These are phyloP conservation scores for Mechanitis messenoides DNA, from an alignment of 2,888 invertebrate genomes.

Conservation along the genomic window DNA sequence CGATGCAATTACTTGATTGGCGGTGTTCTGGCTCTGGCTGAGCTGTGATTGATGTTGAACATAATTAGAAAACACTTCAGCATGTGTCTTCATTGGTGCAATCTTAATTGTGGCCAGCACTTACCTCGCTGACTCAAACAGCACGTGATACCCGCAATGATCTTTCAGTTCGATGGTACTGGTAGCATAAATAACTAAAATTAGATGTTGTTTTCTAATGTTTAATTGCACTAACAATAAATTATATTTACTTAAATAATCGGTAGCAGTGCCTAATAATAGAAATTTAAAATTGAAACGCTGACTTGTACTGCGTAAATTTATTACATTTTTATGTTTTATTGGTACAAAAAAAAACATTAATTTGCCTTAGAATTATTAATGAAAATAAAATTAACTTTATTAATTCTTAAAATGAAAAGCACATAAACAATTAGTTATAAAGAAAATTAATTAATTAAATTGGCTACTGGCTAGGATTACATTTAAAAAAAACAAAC, in stretches of 20 bases:
- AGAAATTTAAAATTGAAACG: no score
- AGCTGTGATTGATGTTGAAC: constrained; percentile 72
- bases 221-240: no score
- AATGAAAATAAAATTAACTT: constrained; percentile 2
- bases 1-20: constrained; percentile 77
- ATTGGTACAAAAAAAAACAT: constrained; percentile 3
- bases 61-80: constrained; percentile 77
- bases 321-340: no score
- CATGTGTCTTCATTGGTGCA: constrained; percentile 71
- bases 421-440: neutral
- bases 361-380: neutral
- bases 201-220: neutral
- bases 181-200: constrained; percentile 20
- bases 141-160: constrained; percentile 50
- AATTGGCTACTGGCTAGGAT: neutral
- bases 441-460: no score
- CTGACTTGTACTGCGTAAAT: no score
- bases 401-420: constrained; percentile 6
- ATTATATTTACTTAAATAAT: no score
- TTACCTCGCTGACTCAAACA: constrained; percentile 69
- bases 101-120: constrained; percentile 74
- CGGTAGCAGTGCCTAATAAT: no score
- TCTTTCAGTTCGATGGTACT: constrained; percentile 22
- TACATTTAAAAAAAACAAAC: constrained; percentile 6
- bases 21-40: constrained; percentile 67